phyloP scores from a whole-genome alignment of 92 coral and sea anemone species.

The Palythoa grandiflora region DNA sequence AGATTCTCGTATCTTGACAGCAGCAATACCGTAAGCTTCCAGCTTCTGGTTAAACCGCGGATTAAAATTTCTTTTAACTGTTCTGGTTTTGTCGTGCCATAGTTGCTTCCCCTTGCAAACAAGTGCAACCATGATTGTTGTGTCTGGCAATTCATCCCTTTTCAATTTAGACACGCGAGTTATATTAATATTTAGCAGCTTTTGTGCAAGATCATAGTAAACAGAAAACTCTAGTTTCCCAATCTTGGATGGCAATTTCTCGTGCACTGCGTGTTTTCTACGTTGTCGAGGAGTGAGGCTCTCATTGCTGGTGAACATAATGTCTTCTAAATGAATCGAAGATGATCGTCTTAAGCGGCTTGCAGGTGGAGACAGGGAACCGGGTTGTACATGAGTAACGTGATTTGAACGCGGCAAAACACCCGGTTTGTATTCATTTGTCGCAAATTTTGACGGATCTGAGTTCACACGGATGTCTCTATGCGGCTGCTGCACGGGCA shows the following conservation, averaged over 20 bases:
- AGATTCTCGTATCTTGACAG: slow-evolving; percentile 8
- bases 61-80: slow-evolving; percentile 38
- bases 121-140: slow-evolving; percentile 5
- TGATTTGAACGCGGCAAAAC: slow-evolving; percentile 23
- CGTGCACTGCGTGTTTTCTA: slow-evolving; percentile 28
- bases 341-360: neutral
- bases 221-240: slow-evolving; percentile 42
- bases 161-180: slow-evolving; percentile 33
- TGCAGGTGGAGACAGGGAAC: slow-evolving; percentile 8
- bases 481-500: slow-evolving; percentile 32
- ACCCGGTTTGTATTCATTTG: slow-evolving; percentile 23
- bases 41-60: slow-evolving; percentile 48
- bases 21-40: slow-evolving; percentile 38
- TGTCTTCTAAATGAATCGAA: slow-evolving; percentile 16
- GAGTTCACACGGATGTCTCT: slow-evolving; percentile 23
- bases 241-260: slow-evolving; percentile 20
- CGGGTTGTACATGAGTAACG: slow-evolving; percentile 14
- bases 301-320: neutral
- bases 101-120: slow-evolving; percentile 28
- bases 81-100: slow-evolving; percentile 34
- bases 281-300: slow-evolving; percentile 29
- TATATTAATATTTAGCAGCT: slow-evolving; percentile 22
- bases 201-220: slow-evolving; percentile 28
- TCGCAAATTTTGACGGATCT: slow-evolving; percentile 39
- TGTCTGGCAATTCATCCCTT: slow-evolving; percentile 28